These are phyloP conservation scores for Pyrrhia umbra DNA, from an alignment of 2,888 invertebrate genomes.

Conservation along the genomic window DNA sequence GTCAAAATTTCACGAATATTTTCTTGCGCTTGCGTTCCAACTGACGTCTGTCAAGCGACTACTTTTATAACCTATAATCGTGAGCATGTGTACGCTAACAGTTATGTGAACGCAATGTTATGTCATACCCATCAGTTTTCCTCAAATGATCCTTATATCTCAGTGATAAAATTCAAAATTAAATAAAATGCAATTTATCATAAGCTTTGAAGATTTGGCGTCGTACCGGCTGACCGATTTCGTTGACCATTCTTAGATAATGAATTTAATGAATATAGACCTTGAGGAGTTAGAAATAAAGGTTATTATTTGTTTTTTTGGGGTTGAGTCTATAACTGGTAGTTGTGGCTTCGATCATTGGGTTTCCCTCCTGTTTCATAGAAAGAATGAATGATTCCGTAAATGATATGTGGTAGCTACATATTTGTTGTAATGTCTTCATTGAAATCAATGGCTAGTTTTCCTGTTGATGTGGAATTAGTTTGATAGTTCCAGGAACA, in stretches of 20 bases:
- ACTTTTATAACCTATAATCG: conserved; percentile 61
- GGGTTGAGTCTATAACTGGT: conserved; percentile 16
- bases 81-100: conserved; percentile 54
- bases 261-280: conserved; percentile 29
- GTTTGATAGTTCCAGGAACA: conserved; percentile 13
- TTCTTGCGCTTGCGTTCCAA: conserved; percentile 46
- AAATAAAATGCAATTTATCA: conserved; percentile 28
- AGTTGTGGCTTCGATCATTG: conserved; percentile 32
- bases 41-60: conserved; percentile 58
- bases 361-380: conserved; percentile 54
- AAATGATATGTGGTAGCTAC: conserved; percentile 2
- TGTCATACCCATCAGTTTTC: conserved; percentile 36
- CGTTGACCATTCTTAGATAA: conserved; percentile 41
- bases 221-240: conserved; percentile 48
- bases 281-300: fast-evolving
- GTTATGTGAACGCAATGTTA: conserved; percentile 60
- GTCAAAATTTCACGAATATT: conserved; percentile 25
- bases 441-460: conserved; percentile 43
- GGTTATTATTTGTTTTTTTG: neutral
- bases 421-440: conserved; percentile 12
- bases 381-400: conserved; percentile 49
- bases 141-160: conserved; percentile 39
- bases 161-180: conserved; percentile 46
- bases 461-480: conserved; percentile 48
- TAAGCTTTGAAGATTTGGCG: conserved; percentile 32